These are phyloP conservation scores for Heliconius erato DNA, from an alignment of 2,888 invertebrate species.

Conservation along the genomic window DNA sequence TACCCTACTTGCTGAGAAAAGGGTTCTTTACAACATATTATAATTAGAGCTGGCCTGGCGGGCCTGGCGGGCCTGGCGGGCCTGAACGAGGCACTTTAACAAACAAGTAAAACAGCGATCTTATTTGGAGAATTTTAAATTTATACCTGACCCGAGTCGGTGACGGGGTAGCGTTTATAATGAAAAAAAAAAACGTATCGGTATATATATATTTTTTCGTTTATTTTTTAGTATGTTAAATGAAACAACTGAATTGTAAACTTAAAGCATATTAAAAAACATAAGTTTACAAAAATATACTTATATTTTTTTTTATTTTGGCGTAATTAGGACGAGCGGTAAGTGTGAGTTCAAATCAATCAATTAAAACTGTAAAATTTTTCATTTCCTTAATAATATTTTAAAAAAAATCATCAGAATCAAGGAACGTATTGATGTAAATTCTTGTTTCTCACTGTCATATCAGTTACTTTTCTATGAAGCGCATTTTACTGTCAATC, in stretches of 20 bases:
- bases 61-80: slow-evolving; percentile 13
- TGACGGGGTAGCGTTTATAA: slow-evolving; percentile 6
- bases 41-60: slow-evolving; percentile 30
- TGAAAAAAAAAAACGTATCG: background rate
- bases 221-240: background rate
- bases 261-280: too few species aligned
- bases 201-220: background rate
- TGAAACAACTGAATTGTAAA: background rate
- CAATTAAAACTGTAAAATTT: too few species aligned
- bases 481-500: too few species aligned
- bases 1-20: slow-evolving; percentile 31
- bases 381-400: too few species aligned
- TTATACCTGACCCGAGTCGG: slow-evolving; percentile 23
- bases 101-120: slow-evolving; percentile 33
- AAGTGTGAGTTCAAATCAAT: too few species aligned
- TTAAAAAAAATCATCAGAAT: too few species aligned
- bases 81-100: slow-evolving; percentile 27
- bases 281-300: too few species aligned
- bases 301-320: too few species aligned
- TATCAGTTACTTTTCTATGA: too few species aligned
- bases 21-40: slow-evolving; percentile 42
- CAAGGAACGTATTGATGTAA: too few species aligned
- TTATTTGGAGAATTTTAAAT: slow-evolving; percentile 35
- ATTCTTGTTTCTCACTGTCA: too few species aligned
- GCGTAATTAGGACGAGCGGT: too few species aligned